Percentiles rank a stretch among this genome's conserved stretches.
These are phyloP conservation scores for Serinus canaria DNA, from an alignment of 2,113 vertebrate species.

Conservation along the genomic window DNA sequence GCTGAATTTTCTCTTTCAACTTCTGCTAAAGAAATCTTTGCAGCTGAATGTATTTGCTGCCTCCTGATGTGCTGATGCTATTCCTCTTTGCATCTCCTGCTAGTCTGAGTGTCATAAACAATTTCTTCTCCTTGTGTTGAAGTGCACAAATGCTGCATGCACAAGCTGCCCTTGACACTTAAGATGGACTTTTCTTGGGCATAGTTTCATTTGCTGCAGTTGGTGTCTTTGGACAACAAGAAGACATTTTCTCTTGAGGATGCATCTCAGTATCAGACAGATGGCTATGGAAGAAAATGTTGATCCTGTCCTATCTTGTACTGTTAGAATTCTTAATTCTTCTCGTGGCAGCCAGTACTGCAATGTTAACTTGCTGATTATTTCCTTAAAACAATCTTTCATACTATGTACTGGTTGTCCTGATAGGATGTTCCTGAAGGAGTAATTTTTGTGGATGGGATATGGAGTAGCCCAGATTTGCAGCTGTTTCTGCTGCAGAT, in stretches of 20 bases:
- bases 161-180: neutral
- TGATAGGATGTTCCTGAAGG: neutral
- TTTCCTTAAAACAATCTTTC: neutral
- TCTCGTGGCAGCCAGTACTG: neutral
- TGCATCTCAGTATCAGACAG: neutral
- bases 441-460: neutral
- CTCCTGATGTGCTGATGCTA: neutral
- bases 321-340: neutral
- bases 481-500: neutral
- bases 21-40: neutral
- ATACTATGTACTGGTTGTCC: neutral
- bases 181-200: neutral
- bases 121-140: neutral
- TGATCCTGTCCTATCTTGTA: neutral
- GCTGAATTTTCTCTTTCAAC: neutral
- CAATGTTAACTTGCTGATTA: neutral
- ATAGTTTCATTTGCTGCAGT: neutral
- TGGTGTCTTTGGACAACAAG: neutral
- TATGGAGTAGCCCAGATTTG: neutral
- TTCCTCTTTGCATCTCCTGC: neutral
- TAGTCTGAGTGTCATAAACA: neutral
- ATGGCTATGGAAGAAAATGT: neutral
- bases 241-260: neutral
- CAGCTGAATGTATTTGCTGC: neutral
- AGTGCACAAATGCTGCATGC: neutral